phyloP scores from a whole-genome alignment of 2,113 vertebrate genomes.

The Antechinus flavipes region DNA sequence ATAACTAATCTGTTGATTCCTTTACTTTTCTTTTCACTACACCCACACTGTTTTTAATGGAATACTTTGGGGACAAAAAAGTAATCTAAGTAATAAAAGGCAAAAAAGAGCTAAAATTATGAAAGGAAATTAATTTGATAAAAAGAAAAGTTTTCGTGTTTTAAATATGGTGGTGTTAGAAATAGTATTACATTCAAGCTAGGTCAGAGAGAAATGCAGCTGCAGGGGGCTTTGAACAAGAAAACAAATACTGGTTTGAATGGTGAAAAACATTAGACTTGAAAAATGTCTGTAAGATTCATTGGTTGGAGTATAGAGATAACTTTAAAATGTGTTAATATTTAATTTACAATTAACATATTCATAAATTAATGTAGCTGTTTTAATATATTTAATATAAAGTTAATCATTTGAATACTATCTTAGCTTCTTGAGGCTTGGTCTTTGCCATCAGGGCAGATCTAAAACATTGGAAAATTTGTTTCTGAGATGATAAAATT shows the following conservation, averaged over 20 bases:
- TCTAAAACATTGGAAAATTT: slow-evolving; percentile 66
- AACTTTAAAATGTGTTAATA: slow-evolving; percentile 65
- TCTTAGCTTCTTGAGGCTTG: slow-evolving; percentile 56
- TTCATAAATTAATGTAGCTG: background rate
- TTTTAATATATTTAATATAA: background rate
- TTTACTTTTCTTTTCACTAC: slow-evolving; percentile 36
- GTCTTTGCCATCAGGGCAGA: slow-evolving; percentile 58
- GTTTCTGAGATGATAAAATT: slow-evolving; percentile 50
- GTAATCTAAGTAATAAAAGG: background rate
- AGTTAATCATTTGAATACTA: slow-evolving; percentile 59
- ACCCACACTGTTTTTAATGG: slow-evolving; percentile 18
- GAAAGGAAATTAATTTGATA: slow-evolving; percentile 66
- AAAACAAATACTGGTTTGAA: slow-evolving; percentile 55
- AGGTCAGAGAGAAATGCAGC: slow-evolving; percentile 45
- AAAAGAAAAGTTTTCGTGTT: slow-evolving; percentile 62
- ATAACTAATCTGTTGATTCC: background rate
- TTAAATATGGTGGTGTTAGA: slow-evolving; percentile 33
- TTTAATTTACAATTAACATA: background rate
- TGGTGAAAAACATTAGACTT: slow-evolving; percentile 53
- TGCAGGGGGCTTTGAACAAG: slow-evolving; percentile 44
- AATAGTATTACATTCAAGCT: slow-evolving; percentile 49
- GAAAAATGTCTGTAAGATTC: slow-evolving; percentile 65
- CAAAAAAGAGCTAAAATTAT: background rate
- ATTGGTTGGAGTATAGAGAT: slow-evolving; percentile 42
- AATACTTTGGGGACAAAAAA: background rate